Conservation (phyloP, 1,140 invertebrate genomes). For the Halesus radiatus region DNA sequence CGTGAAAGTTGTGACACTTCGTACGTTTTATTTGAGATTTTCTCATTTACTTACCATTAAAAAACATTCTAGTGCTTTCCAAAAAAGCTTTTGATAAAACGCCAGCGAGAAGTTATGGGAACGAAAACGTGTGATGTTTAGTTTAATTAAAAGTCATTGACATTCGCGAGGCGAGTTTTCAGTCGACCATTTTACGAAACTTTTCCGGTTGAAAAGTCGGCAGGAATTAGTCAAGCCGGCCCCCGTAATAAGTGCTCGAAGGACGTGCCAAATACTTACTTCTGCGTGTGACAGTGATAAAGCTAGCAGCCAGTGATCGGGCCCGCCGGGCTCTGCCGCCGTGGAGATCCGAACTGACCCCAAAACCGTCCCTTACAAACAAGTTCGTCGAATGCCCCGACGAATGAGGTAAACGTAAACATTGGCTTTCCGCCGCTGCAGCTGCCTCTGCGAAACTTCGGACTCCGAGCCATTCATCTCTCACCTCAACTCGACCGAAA, state of each 20-base stretch:
- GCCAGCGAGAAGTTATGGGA: not conserved
- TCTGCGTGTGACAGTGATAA: constrained; percentile 38
- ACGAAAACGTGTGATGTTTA: not conserved
- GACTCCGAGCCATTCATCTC: not conserved
- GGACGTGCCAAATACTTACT: constrained; percentile 36
- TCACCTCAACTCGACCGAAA: constrained; percentile 4
- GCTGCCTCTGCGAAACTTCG: not conserved
- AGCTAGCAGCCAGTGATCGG: not conserved
- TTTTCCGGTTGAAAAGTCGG: constrained; percentile 7
- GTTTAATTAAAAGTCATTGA: constrained; percentile 10
- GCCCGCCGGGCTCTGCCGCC: not conserved
- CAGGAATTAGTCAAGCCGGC: constrained; percentile 15
- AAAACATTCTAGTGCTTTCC: not conserved
- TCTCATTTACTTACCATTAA: not conserved
- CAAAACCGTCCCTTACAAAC: not conserved
- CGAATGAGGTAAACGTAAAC: constrained; percentile 1
- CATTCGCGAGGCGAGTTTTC: not conserved
- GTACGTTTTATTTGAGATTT: not conserved
- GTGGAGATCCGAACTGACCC: not conserved
- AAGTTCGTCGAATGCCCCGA: constrained; percentile 9
- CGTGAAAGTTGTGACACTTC: not conserved
- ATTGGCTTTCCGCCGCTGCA: not conserved
- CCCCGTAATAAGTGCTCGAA: constrained; percentile 25
- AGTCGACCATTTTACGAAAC: not conserved
- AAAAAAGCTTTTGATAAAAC: not conserved